phyloP scores from a whole-genome alignment of 2,797 vertebrate genomes.

The Peromyscus attwateri region DNA sequence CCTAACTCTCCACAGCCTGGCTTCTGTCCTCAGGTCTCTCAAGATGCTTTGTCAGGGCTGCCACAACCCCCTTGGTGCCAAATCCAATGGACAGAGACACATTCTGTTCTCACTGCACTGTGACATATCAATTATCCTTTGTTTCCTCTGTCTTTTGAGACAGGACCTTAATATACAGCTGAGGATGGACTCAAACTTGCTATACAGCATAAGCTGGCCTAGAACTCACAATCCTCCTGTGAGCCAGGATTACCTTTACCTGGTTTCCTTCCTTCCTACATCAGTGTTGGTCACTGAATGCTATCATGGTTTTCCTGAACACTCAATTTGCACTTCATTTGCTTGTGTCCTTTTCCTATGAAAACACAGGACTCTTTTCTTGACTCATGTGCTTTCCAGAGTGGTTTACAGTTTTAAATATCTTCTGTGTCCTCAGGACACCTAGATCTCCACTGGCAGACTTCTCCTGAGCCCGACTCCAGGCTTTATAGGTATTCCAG shows the following conservation, averaged over 20 bases:
- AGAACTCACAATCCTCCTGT: not conserved
- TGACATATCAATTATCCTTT: not conserved
- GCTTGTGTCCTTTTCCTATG: not conserved
- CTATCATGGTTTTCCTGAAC: not conserved
- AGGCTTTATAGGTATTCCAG: not conserved
- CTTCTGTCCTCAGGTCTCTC: not conserved
- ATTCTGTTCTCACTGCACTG: not conserved
- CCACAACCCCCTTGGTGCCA: not conserved
- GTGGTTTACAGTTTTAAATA: not conserved
- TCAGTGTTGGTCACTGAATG: not conserved
- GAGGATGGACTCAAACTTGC: not conserved
- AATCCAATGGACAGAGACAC: not conserved
- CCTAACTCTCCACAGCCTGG: not conserved
- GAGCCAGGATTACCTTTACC: not conserved
- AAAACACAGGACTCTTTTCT: not conserved
- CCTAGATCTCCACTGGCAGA: not conserved
- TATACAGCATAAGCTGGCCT: not conserved
- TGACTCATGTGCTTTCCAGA: not conserved
- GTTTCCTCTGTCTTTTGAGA: not conserved
- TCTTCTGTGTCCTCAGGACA: not conserved
- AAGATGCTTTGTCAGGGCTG: not conserved
- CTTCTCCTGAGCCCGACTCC: not conserved
- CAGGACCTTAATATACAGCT: not conserved
- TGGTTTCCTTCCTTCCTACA: not conserved
- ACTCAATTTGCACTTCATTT: not conserved